Evolutionary conservation across 1,140 invertebrate species (phyloP).

Genomic region (Potamilus streckersoni): DNA sequence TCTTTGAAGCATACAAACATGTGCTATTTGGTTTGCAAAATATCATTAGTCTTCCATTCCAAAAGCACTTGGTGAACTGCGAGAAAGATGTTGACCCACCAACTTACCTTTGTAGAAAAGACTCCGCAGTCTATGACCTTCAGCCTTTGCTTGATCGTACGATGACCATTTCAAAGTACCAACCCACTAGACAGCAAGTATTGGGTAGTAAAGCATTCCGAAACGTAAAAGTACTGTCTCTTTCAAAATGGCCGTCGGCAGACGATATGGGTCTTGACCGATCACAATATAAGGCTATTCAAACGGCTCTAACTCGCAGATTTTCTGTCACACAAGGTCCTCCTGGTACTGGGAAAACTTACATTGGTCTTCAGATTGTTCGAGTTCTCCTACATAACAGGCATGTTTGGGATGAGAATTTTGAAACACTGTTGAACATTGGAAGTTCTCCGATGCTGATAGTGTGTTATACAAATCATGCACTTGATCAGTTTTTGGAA

Average conservation of each 20-base stretch:
- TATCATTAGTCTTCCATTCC: slow-evolving; percentile 16
- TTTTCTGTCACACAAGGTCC: slow-evolving; percentile 78
- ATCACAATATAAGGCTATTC: slow-evolving; percentile 67
- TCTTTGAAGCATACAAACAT: slow-evolving; percentile 69
- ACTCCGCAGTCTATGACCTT: too few relatives aligned
- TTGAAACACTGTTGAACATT: background rate
- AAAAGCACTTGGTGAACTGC: too few relatives aligned
- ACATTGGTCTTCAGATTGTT: slow-evolving; percentile 63
- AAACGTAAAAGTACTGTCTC: too few relatives aligned
- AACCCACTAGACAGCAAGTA: background rate
- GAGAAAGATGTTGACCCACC: too few relatives aligned
- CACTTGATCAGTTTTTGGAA: slow-evolving; percentile 88
- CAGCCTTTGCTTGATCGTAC: slow-evolving; percentile 6
- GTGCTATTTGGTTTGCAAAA: slow-evolving; percentile 62
- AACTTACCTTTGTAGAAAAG: background rate
- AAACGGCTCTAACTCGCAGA: slow-evolving; percentile 66
- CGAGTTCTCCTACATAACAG: slow-evolving; percentile 59
- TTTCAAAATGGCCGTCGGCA: slow-evolving; percentile 41
- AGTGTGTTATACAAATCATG: slow-evolving; percentile 88
- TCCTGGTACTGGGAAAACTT: slow-evolving; percentile 63
- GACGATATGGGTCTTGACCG: slow-evolving; percentile 58
- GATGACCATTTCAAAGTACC: background rate
- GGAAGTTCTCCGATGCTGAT: slow-evolving; percentile 76
- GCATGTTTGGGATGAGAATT: slow-evolving; percentile 27
- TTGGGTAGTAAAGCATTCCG: too few relatives aligned